A percentile compares a stretch with the other conserved stretches of the same genome.
These are phyloP conservation scores for Stigmatopora nigra DNA, from an alignment of 2,113 vertebrate species.

Conservation along the genomic window DNA sequence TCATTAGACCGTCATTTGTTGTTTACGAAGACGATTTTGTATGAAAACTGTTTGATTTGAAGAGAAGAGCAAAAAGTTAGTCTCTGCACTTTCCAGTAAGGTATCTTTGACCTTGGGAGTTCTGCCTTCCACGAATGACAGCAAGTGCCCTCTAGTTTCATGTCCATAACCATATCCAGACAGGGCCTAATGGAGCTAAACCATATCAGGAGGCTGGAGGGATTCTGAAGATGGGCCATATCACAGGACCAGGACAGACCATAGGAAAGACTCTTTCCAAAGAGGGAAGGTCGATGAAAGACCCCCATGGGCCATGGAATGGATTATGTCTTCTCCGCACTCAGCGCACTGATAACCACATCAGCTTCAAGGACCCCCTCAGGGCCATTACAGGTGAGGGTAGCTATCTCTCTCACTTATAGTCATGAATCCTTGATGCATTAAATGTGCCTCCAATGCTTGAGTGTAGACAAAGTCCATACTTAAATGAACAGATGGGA, in stretches of 20 bases:
- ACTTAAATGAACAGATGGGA: constrained; percentile 47
- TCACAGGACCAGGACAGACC: constrained; percentile 51
- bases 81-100: constrained; percentile 10
- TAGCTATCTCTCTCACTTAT: constrained; percentile 55
- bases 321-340: constrained; percentile 67
- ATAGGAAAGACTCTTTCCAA: constrained; percentile 54
- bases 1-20: not conserved
- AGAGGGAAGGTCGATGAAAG: constrained; percentile 61
- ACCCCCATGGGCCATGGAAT: constrained; percentile 64
- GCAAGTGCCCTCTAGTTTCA: constrained; percentile 41
- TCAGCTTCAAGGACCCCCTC: constrained; percentile 63
- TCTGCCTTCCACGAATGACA: constrained; percentile 46
- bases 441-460: constrained; percentile 56
- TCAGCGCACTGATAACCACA: constrained; percentile 64
- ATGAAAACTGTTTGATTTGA: constrained; percentile 4
- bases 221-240: constrained; percentile 39
- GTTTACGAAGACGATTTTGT: not conserved
- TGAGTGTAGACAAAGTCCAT: constrained; percentile 18
- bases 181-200: constrained; percentile 54
- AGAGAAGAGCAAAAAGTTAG: constrained; percentile 12
- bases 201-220: constrained; percentile 57
- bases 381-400: constrained; percentile 56
- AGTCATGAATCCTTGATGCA: constrained; percentile 58
- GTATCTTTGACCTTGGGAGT: constrained; percentile 39
- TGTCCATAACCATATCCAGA: constrained; percentile 53